Percentiles rank a stretch among this genome's conserved stretches.
These are phyloP conservation scores for Lycodopsis pacificus DNA, from an alignment of 2,797 vertebrate genomes.

Conservation along the genomic window DNA sequence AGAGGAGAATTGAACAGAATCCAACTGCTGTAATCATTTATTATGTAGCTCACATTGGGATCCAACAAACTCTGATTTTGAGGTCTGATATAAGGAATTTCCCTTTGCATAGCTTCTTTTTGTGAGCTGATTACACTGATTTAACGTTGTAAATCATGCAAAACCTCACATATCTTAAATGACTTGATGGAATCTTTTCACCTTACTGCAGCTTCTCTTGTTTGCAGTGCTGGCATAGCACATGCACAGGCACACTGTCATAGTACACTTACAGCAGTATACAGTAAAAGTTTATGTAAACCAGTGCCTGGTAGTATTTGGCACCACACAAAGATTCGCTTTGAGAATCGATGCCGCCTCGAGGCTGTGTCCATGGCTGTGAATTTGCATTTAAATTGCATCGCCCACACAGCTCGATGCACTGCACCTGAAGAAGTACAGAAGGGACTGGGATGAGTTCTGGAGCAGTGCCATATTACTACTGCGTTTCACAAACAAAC, in stretches of 20 bases:
- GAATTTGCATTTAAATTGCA: slow-evolving; percentile 86
- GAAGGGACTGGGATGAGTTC: slow-evolving; percentile 33
- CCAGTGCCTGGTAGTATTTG: slow-evolving; percentile 35
- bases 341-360: slow-evolving; percentile 67
- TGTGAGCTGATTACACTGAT: slow-evolving; percentile 14
- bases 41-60: neutral
- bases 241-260: slow-evolving; percentile 12
- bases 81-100: neutral
- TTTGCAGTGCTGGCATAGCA: slow-evolving; percentile 37
- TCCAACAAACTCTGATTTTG: neutral
- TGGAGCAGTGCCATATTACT: slow-evolving; percentile 41
- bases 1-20: neutral
- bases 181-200: slow-evolving; percentile 30
- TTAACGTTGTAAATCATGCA: neutral
- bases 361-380: slow-evolving; percentile 63
- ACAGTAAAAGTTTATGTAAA: slow-evolving; percentile 44
- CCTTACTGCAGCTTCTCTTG: slow-evolving; percentile 12
- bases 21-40: neutral
- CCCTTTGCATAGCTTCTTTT: neutral
- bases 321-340: slow-evolving; percentile 43
- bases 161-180: slow-evolving; percentile 8
- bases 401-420: slow-evolving; percentile 65
- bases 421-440: slow-evolving; percentile 64
- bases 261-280: slow-evolving; percentile 17
- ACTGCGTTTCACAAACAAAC: slow-evolving; percentile 40